Percentiles rank a stretch among this genome's conserved stretches.
phyloP scores from a whole-genome alignment of 2,888 invertebrate species.

The Urechis unicinctus region DNA sequence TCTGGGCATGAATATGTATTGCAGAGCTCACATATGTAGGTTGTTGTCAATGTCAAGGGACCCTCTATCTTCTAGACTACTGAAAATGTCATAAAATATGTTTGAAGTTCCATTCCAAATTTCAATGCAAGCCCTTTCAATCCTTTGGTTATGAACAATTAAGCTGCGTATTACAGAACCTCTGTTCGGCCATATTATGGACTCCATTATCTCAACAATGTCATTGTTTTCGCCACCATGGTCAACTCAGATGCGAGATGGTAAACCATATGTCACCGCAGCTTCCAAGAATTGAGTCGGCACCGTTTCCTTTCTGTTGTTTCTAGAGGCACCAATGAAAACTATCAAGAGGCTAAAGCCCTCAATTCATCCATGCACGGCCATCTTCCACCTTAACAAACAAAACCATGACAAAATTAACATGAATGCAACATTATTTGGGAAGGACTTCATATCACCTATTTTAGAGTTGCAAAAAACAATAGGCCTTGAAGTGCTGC shows the following conservation, averaged over 20 bases:
- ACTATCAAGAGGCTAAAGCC: not conserved
- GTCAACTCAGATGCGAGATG: slow-evolving; percentile 3
- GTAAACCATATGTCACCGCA: not conserved
- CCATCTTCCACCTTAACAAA: slow-evolving; percentile 6
- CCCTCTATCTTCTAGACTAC: not conserved
- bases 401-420: no score
- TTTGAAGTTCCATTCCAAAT: not conserved
- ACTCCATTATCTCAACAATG: not conserved
- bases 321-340: not conserved
- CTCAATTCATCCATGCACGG: slow-evolving; percentile 4
- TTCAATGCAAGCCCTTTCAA: not conserved
- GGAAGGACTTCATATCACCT: no score
- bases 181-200: not conserved
- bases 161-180: not conserved
- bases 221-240: slow-evolving; percentile 4
- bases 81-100: not conserved
- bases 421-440: no score
- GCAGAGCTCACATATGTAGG: not conserved
- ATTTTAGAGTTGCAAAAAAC: no score
- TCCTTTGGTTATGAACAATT: slow-evolving; percentile 4
- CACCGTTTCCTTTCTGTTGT: slow-evolving; percentile 2
- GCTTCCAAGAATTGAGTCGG: not conserved
- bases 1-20: not conserved
- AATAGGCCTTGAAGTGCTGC: no score
- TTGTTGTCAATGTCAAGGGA: not conserved